phyloP scores from a whole-genome alignment of 2,888 invertebrate genomes.

The Mimachlamys varia region DNA sequence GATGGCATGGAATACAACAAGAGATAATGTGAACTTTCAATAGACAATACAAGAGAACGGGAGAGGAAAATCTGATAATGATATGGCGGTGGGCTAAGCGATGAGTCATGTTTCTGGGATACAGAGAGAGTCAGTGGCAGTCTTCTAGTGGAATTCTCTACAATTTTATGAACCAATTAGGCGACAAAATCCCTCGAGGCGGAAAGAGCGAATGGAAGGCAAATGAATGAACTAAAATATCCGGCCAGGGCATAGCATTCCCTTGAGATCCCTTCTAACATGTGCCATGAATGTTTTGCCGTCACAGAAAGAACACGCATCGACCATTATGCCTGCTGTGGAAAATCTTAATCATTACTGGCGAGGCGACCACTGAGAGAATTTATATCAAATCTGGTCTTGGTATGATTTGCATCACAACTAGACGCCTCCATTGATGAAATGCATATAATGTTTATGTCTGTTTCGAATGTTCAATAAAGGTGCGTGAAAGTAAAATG shows the following conservation, averaged over 20 bases:
- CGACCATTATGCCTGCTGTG: not conserved
- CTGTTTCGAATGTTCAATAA: not conserved
- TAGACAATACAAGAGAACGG: not conserved
- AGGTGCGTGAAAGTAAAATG: not conserved
- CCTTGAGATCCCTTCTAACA: not conserved
- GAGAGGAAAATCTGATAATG: not conserved
- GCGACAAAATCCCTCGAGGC: not conserved
- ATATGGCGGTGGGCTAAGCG: not conserved
- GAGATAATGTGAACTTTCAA: not conserved
- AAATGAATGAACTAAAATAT: conserved; percentile 18
- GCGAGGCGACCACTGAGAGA: not conserved
- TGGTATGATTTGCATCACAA: not conserved
- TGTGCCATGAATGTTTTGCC: conserved; percentile 27
- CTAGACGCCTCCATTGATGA: not conserved
- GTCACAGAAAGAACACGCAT: not conserved
- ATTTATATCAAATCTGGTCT: conserved; percentile 7
- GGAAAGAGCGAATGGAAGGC: conserved; percentile 12
- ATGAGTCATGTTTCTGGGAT: not conserved
- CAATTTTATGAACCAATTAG: conserved; percentile 22
- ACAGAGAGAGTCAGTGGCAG: not conserved
- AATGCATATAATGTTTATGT: not conserved
- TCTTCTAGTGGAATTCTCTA: not conserved
- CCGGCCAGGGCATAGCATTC: not conserved
- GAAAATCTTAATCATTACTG: not conserved
- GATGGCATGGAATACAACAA: not conserved